Base-by-base conservation (phyloP, 2,888 invertebrate genomes). In the Endotricha flammealis region DNA sequence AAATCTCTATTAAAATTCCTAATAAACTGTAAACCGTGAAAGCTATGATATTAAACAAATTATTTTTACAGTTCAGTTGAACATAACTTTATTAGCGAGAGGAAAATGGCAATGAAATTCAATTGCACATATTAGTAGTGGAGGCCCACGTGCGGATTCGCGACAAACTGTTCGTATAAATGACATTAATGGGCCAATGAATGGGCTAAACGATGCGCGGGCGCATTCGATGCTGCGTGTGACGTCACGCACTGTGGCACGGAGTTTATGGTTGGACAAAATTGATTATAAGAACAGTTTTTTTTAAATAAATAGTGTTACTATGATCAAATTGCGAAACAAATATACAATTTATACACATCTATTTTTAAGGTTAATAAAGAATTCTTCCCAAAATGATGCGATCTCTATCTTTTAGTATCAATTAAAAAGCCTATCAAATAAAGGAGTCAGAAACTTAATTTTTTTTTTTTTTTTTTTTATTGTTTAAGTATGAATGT, bases 41-140 rank as follows among this genome's bases (percentile, higher is more conserved):
- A 16, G 14, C 2, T 10, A 4, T 12, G 13, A 12, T 8, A 29
- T 27, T 29, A 36, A 36, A 34, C 32, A 35, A 32, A 41, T 41
- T 38, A 40, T 36, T 41, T 38, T 22, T 24, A 25, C 33, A 11
- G 6, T 11, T 11, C 34, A 31, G 30, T 39, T 34, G 29, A 41
- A 41, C 42, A 54, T 65, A 65, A 64, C 56, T 53, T 53, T 56
- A 54, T 65, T 70, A 60, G 57, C 53, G 55, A 53, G 61, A 81
- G 82, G 85, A 74, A 81, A 81, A 81, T 76, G 77, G 74, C 85
- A 83, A 83, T 83, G 81, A 81, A 69, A 78, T 78, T 61, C 82
- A 83, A 81, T 83, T 82, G 83, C 65, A 71, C 61, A 50, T 51
- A 64, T 71, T 65, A 69, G 50, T 47, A 49, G 20, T n/a, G 20